Base-by-base conservation (phyloP, 37 sponge, comb jelly and placozoan species). In the Bolinopsis microptera region DNA sequence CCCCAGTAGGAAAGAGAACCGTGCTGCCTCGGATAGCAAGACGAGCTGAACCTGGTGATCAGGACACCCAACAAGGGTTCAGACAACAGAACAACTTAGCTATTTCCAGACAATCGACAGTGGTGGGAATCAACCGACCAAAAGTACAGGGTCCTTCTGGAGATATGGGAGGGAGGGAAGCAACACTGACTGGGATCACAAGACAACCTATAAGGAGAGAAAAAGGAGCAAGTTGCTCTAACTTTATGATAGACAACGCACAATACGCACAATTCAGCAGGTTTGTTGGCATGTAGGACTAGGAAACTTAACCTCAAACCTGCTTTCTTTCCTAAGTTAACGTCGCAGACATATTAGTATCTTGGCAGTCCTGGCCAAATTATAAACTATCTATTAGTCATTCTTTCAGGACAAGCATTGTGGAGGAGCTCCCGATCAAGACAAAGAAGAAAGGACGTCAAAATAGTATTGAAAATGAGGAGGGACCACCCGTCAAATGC, bases 221-320 rank as follows among this genome's bases (percentile, higher is more conserved):
- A 37, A 80, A 35, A 13, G 38, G 82, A 35, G 18, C 13, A 5
- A 34, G 36, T 35, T 16, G 24, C 82, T 30, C 34, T 16, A 35
- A 80, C 35, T 13, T 35, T 5, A 24, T 80, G 35, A 35, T 80
- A 21, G 82, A 80, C 38, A 16, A 35, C 22, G 35, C 82, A 32
- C 35, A 80, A 9, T 80, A 80, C 37, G 35, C 82, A 13, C 16
- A 35, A 30, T 80, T 80, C 37, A 80, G 82, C 82, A 80, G 82
- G 82, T 80, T 1, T 21, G 18, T 8, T 72, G 13, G 75, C n/a
- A 5, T 72, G 75, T n/a, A n/a, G n/a, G n/a, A n/a, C 21, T 67
- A 21, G 21, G 68, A 22, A 67, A 67, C 68, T 67, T 21, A 67
- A 67, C 68, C 13, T 22, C n/a, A n/a, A n/a, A n/a, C n/a, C n/a